Evolutionary conservation across 2,113 vertebrate genomes (phyloP).

Genomic region (Ciconia maguari): DNA sequence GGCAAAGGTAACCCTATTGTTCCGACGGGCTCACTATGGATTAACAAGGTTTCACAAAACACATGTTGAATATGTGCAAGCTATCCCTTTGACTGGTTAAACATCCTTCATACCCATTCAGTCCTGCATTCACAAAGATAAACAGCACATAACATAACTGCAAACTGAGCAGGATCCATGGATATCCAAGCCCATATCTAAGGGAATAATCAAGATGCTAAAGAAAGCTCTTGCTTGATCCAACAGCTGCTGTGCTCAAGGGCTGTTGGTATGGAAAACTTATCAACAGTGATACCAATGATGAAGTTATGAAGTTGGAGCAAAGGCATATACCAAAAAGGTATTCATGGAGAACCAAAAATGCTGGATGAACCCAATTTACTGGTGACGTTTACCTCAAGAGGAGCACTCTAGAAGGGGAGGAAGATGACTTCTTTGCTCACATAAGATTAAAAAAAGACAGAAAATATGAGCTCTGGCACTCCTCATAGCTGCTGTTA

Average conservation of each 20-base stretch:
- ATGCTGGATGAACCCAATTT: background rate
- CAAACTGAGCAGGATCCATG: background rate
- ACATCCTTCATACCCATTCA: background rate
- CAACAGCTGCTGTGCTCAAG: background rate
- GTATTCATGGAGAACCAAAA: background rate
- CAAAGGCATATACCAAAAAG: background rate
- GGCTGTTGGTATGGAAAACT: background rate
- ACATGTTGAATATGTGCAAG: background rate
- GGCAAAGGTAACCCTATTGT: background rate
- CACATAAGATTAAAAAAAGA: background rate
- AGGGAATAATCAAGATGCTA: background rate
- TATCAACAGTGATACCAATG: background rate
- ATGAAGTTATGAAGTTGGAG: background rate
- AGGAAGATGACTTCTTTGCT: background rate
- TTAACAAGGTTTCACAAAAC: background rate
- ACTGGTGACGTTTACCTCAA: background rate
- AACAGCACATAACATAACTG: background rate
- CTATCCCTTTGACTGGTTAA: background rate
- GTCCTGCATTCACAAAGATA: background rate
- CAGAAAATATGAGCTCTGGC: background rate
- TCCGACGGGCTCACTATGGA: rapidly evolving
- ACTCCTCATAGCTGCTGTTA: background rate
- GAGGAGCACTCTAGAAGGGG: background rate
- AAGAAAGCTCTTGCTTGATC: background rate
- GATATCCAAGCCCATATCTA: background rate